These are phyloP conservation scores for Microdon myrmicae DNA, from an alignment of 2,888 invertebrate species.

Conservation along the genomic window DNA sequence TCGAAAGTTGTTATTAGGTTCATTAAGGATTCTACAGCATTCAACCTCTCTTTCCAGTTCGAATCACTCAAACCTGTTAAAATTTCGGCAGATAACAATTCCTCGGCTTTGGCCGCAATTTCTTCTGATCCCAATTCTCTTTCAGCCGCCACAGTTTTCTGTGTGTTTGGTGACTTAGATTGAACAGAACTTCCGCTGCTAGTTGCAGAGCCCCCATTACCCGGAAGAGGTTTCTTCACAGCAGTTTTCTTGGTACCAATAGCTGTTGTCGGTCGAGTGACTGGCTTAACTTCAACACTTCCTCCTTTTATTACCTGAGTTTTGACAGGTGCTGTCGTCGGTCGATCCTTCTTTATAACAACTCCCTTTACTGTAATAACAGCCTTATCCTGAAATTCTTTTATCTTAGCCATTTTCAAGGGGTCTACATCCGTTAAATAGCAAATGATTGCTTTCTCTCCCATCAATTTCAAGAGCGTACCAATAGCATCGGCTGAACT, in stretches of 20 bases:
- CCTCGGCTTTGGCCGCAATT: constrained; percentile 78
- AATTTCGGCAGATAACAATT: constrained; percentile 74
- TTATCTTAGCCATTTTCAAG: constrained; percentile 92
- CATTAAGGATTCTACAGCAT: constrained; percentile 78
- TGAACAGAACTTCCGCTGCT: constrained; percentile 47
- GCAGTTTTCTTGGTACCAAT: constrained; percentile 55
- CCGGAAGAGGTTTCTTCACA: constrained; percentile 53
- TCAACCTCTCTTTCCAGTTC: constrained; percentile 87
- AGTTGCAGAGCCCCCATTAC: constrained; percentile 34
- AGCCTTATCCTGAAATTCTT: constrained; percentile 93
- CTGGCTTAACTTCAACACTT: constrained; percentile 60
- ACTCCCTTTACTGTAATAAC: constrained; percentile 81
- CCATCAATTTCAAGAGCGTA: constrained; percentile 91
- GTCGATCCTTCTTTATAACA: constrained; percentile 71
- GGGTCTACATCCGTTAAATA: constrained; percentile 90
- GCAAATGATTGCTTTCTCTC: constrained; percentile 88
- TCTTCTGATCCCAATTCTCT: constrained; percentile 81
- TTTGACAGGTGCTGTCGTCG: constrained; percentile 63
- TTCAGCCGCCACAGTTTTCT: constrained; percentile 68
- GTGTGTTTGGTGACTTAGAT: constrained; percentile 60
- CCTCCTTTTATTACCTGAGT: constrained; percentile 61
- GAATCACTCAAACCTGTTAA: constrained; percentile 76
- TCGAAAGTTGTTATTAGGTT: constrained; percentile 73
- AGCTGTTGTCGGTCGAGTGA: constrained; percentile 62
- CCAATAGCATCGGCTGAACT: constrained; percentile 93